phyloP scores from a whole-genome alignment of 2,113 vertebrate genomes.

The Eira barbara region DNA sequence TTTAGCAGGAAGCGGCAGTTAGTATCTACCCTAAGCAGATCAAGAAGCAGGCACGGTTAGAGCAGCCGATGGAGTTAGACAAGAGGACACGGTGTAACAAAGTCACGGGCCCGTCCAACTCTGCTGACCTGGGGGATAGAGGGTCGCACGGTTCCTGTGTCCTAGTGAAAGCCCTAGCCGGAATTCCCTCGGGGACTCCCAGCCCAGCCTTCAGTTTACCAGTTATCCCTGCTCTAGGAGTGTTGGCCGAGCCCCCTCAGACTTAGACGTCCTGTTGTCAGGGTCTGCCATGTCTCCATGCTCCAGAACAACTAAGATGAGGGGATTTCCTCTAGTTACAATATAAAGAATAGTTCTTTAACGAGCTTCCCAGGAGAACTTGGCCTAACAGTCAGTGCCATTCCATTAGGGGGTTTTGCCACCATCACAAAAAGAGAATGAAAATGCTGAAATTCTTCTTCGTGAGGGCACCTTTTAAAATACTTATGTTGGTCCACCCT shows the following conservation, averaged over 20 bases:
- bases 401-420: not conserved
- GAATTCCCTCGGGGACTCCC: not conserved
- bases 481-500: not conserved
- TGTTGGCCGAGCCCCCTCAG: not conserved
- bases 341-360: not conserved
- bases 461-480: not conserved
- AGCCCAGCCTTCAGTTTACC: not conserved
- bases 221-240: not conserved
- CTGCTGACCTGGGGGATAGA: not conserved
- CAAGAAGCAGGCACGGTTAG: constrained; percentile 49
- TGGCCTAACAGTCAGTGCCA: not conserved
- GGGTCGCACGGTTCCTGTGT: not conserved
- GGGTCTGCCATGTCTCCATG: not conserved
- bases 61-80: constrained; percentile 50
- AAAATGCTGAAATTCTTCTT: not conserved
- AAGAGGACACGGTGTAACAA: not conserved
- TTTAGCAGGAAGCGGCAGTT: constrained; percentile 45
- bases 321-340: not conserved
- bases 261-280: not conserved
- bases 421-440: not conserved
- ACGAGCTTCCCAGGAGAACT: not conserved
- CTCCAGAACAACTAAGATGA: not conserved
- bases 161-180: not conserved
- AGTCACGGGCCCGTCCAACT: not conserved
- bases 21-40: constrained; percentile 44